A percentile compares a stretch with the other conserved stretches of the same genome.
These are phyloP conservation scores for Bombyx mori DNA, from an alignment of 1,140 invertebrate genomes.

Conservation along the genomic window DNA sequence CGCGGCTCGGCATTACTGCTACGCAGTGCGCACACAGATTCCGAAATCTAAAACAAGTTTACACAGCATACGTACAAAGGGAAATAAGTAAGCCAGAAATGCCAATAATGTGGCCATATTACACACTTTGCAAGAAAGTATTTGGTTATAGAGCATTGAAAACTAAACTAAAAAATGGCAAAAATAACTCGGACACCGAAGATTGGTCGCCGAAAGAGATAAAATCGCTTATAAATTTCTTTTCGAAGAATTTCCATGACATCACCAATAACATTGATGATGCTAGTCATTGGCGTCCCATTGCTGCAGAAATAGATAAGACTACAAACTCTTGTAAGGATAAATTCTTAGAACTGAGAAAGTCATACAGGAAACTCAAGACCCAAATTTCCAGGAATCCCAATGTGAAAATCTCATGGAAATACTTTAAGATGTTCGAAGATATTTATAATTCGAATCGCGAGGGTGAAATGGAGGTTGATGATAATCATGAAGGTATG, in stretches of 20 bases:
- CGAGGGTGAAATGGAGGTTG: conserved; percentile 8
- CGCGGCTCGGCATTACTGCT: conserved; percentile 39
- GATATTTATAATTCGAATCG: conserved; percentile 30
- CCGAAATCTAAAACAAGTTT: conserved; percentile 55
- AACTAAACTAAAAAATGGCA: conserved; percentile 42
- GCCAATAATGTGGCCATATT: conserved; percentile 60
- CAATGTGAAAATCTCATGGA: conserved; percentile 51
- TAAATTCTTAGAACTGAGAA: conserved; percentile 54
- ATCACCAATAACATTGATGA: conserved; percentile 31
- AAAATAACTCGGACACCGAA: conserved; percentile 34
- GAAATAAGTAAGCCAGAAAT: conserved; percentile 56
- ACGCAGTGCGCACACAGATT: conserved; percentile 53
- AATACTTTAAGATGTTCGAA: conserved; percentile 53
- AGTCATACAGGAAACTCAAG: conserved; percentile 53
- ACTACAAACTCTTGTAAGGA: conserved; percentile 32
- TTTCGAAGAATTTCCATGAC: conserved; percentile 28
- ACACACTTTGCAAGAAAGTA: conserved; percentile 55
- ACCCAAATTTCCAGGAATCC: conserved; percentile 48
- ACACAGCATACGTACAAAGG: conserved; percentile 46
- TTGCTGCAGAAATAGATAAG: conserved; percentile 33
- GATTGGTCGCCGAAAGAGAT: conserved; percentile 57
- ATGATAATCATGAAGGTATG: conserved; percentile 27
- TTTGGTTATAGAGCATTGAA: conserved; percentile 58
- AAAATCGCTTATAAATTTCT: conserved; percentile 42
- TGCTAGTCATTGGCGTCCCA: conserved; percentile 24